These are phyloP conservation scores for Festucalex cinctus DNA, from an alignment of 2,113 vertebrate species.

Conservation along the genomic window DNA sequence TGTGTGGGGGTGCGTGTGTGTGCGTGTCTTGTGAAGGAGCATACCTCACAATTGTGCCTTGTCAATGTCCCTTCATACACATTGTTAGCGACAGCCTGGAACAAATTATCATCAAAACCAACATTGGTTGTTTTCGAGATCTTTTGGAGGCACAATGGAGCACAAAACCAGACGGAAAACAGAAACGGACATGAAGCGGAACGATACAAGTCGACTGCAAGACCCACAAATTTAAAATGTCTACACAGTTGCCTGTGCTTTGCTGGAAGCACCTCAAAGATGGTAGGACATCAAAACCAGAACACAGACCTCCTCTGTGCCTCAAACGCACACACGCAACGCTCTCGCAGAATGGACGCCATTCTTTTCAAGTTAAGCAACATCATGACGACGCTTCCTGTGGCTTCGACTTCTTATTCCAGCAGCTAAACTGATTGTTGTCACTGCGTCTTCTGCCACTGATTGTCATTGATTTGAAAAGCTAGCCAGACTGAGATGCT, in stretches of 20 bases:
- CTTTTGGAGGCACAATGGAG: neutral
- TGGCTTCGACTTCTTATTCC: neutral
- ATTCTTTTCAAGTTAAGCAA: constrained; percentile 15
- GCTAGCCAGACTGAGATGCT: neutral
- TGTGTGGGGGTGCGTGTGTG: neutral
- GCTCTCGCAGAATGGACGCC: constrained; percentile 11
- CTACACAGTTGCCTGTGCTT: neutral
- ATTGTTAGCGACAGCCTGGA: neutral
- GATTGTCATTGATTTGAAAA: neutral
- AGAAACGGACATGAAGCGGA: neutral
- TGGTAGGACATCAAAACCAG: constrained; percentile 13
- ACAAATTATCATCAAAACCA: constrained; percentile 2
- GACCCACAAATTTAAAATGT: neutral
- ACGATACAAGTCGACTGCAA: neutral
- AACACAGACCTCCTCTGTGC: constrained; percentile 21
- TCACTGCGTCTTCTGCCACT: no score
- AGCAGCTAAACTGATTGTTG: neutral
- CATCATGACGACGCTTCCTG: neutral
- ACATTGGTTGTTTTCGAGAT: neutral
- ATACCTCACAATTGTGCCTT: neutral
- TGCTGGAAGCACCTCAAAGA: neutral
- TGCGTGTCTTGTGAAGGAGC: neutral
- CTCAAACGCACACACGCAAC: constrained; percentile 15
- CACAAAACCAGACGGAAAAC: neutral
- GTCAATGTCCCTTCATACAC: neutral